A percentile compares a stretch with the other conserved stretches of the same genome.
Conservation (phyloP, 2,888 invertebrate genomes). For the Minunthozetes semirufus region DNA sequence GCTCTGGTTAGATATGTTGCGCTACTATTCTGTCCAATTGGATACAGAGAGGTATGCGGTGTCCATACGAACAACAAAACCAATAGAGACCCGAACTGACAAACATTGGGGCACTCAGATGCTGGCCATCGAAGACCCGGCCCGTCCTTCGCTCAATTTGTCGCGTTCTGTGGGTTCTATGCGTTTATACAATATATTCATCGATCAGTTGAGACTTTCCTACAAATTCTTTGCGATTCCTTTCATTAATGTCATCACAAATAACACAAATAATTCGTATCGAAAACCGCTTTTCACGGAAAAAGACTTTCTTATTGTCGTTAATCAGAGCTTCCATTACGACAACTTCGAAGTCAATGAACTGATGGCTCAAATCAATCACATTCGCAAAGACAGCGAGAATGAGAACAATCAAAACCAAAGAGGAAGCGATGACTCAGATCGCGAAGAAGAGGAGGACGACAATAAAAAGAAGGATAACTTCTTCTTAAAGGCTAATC, state of each 20-base stretch:
- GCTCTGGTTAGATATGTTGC: conserved; percentile 48
- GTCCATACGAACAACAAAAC: conserved; percentile 38
- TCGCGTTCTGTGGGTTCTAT: conserved; percentile 50
- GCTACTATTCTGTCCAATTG: conserved; percentile 46
- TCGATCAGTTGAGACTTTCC: conserved; percentile 50
- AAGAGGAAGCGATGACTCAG: neutral
- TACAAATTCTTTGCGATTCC: conserved; percentile 53
- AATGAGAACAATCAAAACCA: neutral
- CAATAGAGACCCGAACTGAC: conserved; percentile 43
- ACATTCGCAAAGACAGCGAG: neutral
- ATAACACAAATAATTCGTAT: neutral
- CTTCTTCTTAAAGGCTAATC: neutral
- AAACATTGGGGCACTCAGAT: conserved; percentile 48
- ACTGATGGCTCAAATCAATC: neutral
- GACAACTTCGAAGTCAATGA: neutral
- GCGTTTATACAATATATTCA: conserved; percentile 51
- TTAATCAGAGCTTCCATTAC: neutral
- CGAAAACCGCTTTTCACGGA: conserved; percentile 4
- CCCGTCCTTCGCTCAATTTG: conserved; percentile 50
- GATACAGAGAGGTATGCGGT: conserved; percentile 38
- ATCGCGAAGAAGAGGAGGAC: neutral
- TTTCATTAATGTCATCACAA: conserved; percentile 40
- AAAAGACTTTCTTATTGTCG: neutral
- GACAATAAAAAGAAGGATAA: neutral
- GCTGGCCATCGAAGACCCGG: conserved; percentile 52